These are phyloP conservation scores for Percopsis omiscomaycus DNA, from an alignment of 2,797 vertebrate genomes.

Conservation along the genomic window DNA sequence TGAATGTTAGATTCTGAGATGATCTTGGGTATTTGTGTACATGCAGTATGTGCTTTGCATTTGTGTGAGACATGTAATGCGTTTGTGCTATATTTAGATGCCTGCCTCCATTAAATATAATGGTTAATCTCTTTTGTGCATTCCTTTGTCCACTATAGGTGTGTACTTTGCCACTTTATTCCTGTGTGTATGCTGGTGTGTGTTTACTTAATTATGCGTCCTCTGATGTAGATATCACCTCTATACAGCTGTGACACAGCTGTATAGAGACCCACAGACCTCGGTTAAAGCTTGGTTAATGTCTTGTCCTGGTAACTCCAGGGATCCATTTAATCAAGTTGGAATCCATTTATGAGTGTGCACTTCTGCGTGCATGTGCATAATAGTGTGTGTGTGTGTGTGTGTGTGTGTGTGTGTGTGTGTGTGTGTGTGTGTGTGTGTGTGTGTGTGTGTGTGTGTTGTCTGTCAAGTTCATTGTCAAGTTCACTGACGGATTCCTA, in stretches of 20 bases:
- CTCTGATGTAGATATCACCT: slow-evolving; percentile 40
- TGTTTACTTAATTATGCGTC: slow-evolving; percentile 39
- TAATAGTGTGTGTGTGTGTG: neutral
- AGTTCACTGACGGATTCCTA: no score
- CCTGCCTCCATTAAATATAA: slow-evolving; percentile 29
- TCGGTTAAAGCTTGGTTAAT: slow-evolving; percentile 7
- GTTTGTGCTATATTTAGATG: slow-evolving; percentile 35
- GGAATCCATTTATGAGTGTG: neutral
- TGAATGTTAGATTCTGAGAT: slow-evolving; percentile 47
- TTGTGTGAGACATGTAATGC: slow-evolving; percentile 26
- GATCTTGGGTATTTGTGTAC: slow-evolving; percentile 36
- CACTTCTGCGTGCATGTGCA: neutral
- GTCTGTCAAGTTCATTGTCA: no score
- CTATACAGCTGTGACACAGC: slow-evolving; percentile 44
- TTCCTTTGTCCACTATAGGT: slow-evolving; percentile 44
- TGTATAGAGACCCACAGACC: neutral
- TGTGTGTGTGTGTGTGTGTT: neutral
- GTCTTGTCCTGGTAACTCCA: slow-evolving; percentile 3
- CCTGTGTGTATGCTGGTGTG: slow-evolving; percentile 15
- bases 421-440: neutral
- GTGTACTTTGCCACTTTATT: slow-evolving; percentile 10
- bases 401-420: neutral
- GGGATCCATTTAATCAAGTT: slow-evolving; percentile 5
- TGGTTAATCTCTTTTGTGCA: slow-evolving; percentile 35
- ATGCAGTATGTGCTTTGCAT: slow-evolving; percentile 29